phyloP scores from a whole-genome alignment of 1,140 invertebrate species.

The Bombus superbus region DNA sequence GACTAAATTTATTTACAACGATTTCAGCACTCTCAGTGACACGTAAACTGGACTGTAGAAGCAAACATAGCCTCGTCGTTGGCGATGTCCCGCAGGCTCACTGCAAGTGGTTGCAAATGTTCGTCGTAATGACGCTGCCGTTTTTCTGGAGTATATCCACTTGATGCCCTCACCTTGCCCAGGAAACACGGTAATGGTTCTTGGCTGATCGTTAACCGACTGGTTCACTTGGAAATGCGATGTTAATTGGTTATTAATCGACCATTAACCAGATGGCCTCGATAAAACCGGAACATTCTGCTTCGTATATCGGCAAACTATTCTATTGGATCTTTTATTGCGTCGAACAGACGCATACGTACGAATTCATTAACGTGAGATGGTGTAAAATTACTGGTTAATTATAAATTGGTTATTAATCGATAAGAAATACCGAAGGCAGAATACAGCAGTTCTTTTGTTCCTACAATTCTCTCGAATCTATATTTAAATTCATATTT shows the following conservation, averaged over 20 bases:
- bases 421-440: not conserved
- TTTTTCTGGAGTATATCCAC: conserved; percentile 32
- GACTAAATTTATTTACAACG: not conserved
- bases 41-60: not conserved
- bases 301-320: no score
- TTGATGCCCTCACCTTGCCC: not conserved
- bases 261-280: conserved; percentile 6
- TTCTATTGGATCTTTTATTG: not conserved
- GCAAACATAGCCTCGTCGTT: not conserved
- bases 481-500: not conserved
- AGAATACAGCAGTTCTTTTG: not conserved
- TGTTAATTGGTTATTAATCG: conserved; percentile 38
- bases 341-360: not conserved
- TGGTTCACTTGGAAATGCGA: conserved; percentile 12
- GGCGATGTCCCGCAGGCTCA: conserved; percentile 19
- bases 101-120: conserved; percentile 33
- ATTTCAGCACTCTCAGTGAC: not conserved
- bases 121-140: conserved; percentile 31
- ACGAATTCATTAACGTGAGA: not conserved
- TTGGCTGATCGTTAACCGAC: conserved; percentile 26
- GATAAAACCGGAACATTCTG: not conserved
- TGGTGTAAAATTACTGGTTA: not conserved
- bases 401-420: not conserved
- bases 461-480: no score
- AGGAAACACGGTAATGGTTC: conserved; percentile 24